phyloP scores from a whole-genome alignment of 92 coral and sea anemone genomes.

The Umimayanthus chanpuru region DNA sequence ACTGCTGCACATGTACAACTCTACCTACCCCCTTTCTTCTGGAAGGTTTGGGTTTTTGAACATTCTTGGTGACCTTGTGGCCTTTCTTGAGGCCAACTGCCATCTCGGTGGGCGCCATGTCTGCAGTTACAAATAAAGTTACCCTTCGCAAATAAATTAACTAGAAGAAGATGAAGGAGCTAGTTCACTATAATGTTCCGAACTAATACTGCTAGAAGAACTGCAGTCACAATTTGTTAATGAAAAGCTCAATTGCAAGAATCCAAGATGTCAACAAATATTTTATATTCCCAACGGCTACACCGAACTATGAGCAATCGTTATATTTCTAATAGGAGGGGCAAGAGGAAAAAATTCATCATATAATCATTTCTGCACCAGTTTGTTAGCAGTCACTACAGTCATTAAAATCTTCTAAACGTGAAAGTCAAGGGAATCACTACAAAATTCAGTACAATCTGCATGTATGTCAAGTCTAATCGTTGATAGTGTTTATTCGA shows the following conservation, averaged over 20 bases:
- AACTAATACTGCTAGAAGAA: neutral
- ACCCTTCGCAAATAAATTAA: slow-evolving; percentile 3
- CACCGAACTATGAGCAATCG: no score
- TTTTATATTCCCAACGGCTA: no score
- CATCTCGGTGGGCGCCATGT: slow-evolving; percentile 95
- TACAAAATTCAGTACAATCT: neutral
- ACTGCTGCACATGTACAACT: no score
- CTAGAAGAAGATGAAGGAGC: neutral
- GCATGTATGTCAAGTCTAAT: neutral
- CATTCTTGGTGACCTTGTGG: slow-evolving; percentile 94
- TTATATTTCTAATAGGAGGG: neutral
- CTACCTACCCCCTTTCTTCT: slow-evolving; percentile 89
- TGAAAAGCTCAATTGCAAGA: no score
- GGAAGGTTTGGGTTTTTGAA: slow-evolving; percentile 88
- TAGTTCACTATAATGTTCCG: neutral
- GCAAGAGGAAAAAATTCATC: neutral
- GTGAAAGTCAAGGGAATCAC: no score
- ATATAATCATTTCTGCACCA: neutral
- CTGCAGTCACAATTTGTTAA: neutral
- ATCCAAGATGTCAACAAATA: no score
- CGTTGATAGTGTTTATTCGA: slow-evolving; percentile 7
- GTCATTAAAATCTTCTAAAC: neutral
- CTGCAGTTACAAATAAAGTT: slow-evolving; percentile 8
- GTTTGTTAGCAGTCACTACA: no score
- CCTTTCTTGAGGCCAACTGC: slow-evolving; percentile 99